Evolutionary conservation across 2,888 invertebrate genomes (phyloP).

Genomic region (Ptychoptera contaminata): DNA sequence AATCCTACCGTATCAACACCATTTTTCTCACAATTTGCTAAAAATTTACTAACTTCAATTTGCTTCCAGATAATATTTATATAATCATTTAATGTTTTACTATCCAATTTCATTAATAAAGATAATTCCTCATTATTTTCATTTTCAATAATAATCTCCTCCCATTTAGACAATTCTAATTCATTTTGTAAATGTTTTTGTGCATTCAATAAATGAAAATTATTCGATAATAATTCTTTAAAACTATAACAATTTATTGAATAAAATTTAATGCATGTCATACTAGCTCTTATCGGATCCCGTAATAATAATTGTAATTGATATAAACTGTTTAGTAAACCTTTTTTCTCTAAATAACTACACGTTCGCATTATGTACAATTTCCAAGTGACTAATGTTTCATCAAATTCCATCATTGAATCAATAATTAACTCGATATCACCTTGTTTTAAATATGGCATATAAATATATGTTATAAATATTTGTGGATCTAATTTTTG

Average conservation of each 20-base stretch:
- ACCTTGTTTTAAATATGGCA: slow-evolving; percentile 50
- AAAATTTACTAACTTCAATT: slow-evolving; percentile 59
- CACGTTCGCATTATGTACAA: slow-evolving; percentile 54
- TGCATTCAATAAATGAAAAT: slow-evolving; percentile 39
- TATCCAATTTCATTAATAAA: slow-evolving; percentile 54
- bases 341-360: slow-evolving; percentile 50
- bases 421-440: slow-evolving; percentile 42
- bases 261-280: slow-evolving; percentile 65
- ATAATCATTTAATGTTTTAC: slow-evolving; percentile 55
- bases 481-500: slow-evolving; percentile 50
- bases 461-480: slow-evolving; percentile 56
- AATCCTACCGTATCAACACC: slow-evolving; percentile 30
- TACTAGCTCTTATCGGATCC: slow-evolving; percentile 60
- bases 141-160: slow-evolving; percentile 27
- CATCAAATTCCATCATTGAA: slow-evolving; percentile 47
- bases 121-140: slow-evolving; percentile 28
- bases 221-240: slow-evolving; percentile 35
- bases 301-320: slow-evolving; percentile 53
- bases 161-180: slow-evolving; percentile 38
- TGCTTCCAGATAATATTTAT: slow-evolving; percentile 68
- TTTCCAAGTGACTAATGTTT: slow-evolving; percentile 51
- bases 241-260: slow-evolving; percentile 41
- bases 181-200: slow-evolving; percentile 49
- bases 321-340: slow-evolving; percentile 55
- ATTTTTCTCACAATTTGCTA: slow-evolving; percentile 45